These are phyloP conservation scores for Drosophila bocki DNA, from an alignment of 1,140 invertebrate species.

Conservation along the genomic window DNA sequence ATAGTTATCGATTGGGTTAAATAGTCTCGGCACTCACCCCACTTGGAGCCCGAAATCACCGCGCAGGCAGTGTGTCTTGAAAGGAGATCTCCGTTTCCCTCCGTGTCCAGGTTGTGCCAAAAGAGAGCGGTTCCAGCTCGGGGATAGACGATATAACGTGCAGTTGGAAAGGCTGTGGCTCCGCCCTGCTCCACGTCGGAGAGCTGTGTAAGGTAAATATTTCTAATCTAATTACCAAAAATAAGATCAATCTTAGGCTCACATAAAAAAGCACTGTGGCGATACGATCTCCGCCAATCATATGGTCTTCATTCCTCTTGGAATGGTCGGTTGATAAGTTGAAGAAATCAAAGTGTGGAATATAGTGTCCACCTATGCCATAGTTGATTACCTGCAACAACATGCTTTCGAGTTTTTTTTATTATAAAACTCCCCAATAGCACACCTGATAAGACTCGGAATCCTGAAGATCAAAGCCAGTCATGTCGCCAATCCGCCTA, in stretches of 20 bases:
- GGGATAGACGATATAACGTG: conserved; percentile 93
- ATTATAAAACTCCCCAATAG: conserved; percentile 26
- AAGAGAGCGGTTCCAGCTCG: conserved; percentile 95
- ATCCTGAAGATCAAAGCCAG: conserved; percentile 85
- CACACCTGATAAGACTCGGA: conserved; percentile 84
- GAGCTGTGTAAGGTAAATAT: conserved; percentile 88
- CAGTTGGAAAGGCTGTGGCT: conserved; percentile 95
- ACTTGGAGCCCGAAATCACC: conserved; percentile 97
- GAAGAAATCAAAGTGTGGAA: conserved; percentile 89
- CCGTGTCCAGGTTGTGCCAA: conserved; percentile 96
- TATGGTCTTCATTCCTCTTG: not conserved
- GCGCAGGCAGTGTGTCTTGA: conserved; percentile 98
- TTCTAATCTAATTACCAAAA: not conserved
- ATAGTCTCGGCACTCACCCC: conserved; percentile 85
- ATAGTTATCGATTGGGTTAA: not conserved
- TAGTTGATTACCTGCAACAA: conserved; percentile 88
- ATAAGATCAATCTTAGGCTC: not conserved
- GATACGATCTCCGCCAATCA: conserved; percentile 47
- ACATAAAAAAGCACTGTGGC: conserved; percentile 71
- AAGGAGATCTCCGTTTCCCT: conserved; percentile 94
- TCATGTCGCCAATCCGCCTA: conserved; percentile 91
- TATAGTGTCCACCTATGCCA: conserved; percentile 90
- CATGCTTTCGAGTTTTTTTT: not conserved
- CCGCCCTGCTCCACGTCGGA: conserved; percentile 97
- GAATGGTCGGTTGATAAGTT: not conserved